Evolutionary conservation across 2,113 vertebrate genomes (phyloP), one percentile per base, ranked within the genome.

Genomic region (Anolis carolinensis): DNA sequence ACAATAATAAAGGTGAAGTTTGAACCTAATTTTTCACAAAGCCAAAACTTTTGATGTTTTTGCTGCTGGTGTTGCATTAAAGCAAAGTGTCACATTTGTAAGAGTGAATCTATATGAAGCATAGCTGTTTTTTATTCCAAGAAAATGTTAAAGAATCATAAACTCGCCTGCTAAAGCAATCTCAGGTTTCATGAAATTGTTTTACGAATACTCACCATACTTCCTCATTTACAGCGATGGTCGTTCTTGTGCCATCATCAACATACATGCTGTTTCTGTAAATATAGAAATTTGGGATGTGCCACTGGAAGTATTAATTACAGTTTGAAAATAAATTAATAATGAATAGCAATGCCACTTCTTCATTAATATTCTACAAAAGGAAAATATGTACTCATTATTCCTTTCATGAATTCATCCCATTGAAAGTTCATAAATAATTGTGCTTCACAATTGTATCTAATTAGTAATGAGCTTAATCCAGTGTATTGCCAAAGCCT

Each of bases 221-320:
- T 93, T 91, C 92, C 94, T 82, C 91, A 93, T 94, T 93, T 94
- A 94, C 90, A 94, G 90, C 92, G 90, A 92, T 90, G 86, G 79
- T 89, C 55, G 90, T 91, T 87, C 39, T 88, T 87, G 62, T 82
- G 73, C 92, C 91, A 85, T 93, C 93, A 94, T 91, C 92, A 93
- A 90, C 92, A 87, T 93, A 92, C 90, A 90, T 88, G 92, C 89
- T 89, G 59, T 94, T 94, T 95, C 92, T 93, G 90, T 93, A 96
- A 95, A 95, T 93, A 96, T 77, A 91, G 91, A 95, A 95, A 95
- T 95, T 93, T 95, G 92, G 93, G 95, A 93, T 93, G 96, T 95
- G 93, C 95, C 88, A 86, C 87, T 89, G 90, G 90, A 95, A 95
- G 91, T 93, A 94, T 94, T 96, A 92, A 94, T 92, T 94, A 92